Evolutionary conservation across 1,140 invertebrate species (phyloP), one percentile per base, ranked within the genome.

Genomic region (Ditylenchus dipsaci): DNA sequence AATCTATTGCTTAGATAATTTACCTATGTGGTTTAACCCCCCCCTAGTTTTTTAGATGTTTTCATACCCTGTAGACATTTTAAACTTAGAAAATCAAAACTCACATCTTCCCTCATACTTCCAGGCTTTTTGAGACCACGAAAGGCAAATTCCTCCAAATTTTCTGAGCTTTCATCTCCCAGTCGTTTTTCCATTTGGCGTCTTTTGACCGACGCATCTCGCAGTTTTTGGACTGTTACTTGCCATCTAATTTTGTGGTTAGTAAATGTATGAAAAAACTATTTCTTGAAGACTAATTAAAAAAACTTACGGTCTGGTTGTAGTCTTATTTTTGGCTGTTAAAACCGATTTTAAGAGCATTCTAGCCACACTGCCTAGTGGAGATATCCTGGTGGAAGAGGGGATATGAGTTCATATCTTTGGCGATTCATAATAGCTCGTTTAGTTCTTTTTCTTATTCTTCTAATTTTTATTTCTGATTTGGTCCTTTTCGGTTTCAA

Each of bases 151-250:
- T 76, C 59, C 21, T 75, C 63, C 47, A 75, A 49, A 19, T 69
- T 72, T 29, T 78, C 76, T n/a, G 45, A 17, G 26, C 63, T 73
- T 7, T 60, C 65, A 1, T 78, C 68, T 45, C 75, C 76, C 26
- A 75, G 26, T 15, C 29, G 19, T 45, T 73, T 75, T 38, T 74
- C 33, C 3, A 65, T 33, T 23, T 76, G 33, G 27, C 74, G 75
- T 42, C 71, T 30, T 17, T 47, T 66, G 15, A 73, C 7, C 9
- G 19, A 60, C 1, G 5, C 47, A 0, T 0, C 61, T 21, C 53
- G 43, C 13, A 75, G 43, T 30, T 38, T 26, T 29, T 69, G 23
- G 11, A 78, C 33, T n/a, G 66, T 74, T 26, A 65, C 49, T 63
- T 72, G 71, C 77, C 77, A 78, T 47, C 77, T 78, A 65, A 3